These are phyloP conservation scores for Liopterus haemorrhoidalis DNA, from an alignment of 2,888 invertebrate species.

Conservation along the genomic window DNA sequence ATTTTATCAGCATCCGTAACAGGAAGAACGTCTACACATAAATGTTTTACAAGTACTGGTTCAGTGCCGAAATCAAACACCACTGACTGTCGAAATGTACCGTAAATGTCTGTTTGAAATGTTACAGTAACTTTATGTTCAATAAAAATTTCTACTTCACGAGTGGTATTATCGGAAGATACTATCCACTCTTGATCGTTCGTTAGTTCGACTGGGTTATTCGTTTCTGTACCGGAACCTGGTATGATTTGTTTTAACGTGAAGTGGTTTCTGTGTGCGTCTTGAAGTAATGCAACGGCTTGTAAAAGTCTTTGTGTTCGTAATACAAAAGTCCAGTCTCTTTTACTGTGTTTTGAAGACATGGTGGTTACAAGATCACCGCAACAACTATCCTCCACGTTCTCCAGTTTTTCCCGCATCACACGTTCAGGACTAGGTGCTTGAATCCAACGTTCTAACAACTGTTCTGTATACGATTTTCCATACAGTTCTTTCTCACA, in stretches of 20 bases:
- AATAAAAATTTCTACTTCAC: constrained; percentile 10
- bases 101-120: constrained; percentile 67
- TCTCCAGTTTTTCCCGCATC: constrained; percentile 57
- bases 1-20: constrained; percentile 59
- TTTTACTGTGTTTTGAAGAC: constrained; percentile 55
- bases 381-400: constrained; percentile 53
- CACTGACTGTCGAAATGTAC: constrained; percentile 71
- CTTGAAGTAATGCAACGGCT: constrained; percentile 63
- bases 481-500: constrained; percentile 65
- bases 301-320: constrained; percentile 50
- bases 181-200: constrained; percentile 42
- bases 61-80: constrained; percentile 68
- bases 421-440: constrained; percentile 57
- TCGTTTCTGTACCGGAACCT: constrained; percentile 29
- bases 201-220: constrained; percentile 35
- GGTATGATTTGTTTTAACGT: constrained; percentile 50
- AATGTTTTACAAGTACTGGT: constrained; percentile 58
- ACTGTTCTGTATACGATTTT: constrained; percentile 53
- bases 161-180: not conserved
- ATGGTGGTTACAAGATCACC: constrained; percentile 57
- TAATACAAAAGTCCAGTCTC: constrained; percentile 57
- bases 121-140: constrained; percentile 51
- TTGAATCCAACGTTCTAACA: constrained; percentile 59
- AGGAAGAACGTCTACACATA: constrained; percentile 72
- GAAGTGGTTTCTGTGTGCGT: constrained; percentile 64